Evolutionary conservation across 2,797 vertebrate species (phyloP).

Genomic region (Thripadectes ignobilis): DNA sequence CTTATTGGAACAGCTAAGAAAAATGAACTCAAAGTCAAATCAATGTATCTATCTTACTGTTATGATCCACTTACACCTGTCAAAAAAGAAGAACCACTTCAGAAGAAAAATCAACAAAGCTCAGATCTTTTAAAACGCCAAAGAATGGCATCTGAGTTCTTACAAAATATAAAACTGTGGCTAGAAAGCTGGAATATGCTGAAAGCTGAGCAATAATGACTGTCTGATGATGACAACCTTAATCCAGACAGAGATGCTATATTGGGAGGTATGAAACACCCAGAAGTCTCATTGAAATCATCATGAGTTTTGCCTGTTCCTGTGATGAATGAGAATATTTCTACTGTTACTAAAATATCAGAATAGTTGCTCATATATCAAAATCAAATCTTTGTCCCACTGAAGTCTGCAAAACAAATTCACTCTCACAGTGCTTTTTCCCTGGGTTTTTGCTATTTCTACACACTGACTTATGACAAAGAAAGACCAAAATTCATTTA

Average conservation of each 20-base stretch:
- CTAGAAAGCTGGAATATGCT: not conserved
- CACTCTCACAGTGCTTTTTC: not conserved
- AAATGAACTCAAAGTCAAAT: not conserved
- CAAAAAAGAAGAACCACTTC: not conserved
- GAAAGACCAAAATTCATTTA: not conserved
- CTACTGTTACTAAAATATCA: not conserved
- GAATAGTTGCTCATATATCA: not conserved
- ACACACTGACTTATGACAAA: not conserved
- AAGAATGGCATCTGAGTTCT: not conserved
- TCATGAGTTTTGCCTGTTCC: not conserved
- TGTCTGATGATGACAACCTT: not conserved
- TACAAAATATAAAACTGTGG: not conserved
- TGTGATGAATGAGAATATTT: not conserved
- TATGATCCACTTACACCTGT: not conserved
- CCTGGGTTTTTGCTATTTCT: not conserved
- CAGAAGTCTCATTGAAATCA: not conserved
- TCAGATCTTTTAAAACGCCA: not conserved
- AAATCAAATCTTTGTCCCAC: not conserved
- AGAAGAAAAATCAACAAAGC: not conserved
- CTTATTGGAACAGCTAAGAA: not conserved
- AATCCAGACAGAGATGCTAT: not conserved
- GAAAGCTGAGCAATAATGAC: not conserved
- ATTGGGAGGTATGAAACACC: not conserved
- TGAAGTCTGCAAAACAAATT: not conserved
- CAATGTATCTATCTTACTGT: not conserved